A percentile compares a stretch with the other conserved stretches of the same genome.
phyloP scores from a whole-genome alignment of 2,797 vertebrate species.

The Valencia hispanica region DNA sequence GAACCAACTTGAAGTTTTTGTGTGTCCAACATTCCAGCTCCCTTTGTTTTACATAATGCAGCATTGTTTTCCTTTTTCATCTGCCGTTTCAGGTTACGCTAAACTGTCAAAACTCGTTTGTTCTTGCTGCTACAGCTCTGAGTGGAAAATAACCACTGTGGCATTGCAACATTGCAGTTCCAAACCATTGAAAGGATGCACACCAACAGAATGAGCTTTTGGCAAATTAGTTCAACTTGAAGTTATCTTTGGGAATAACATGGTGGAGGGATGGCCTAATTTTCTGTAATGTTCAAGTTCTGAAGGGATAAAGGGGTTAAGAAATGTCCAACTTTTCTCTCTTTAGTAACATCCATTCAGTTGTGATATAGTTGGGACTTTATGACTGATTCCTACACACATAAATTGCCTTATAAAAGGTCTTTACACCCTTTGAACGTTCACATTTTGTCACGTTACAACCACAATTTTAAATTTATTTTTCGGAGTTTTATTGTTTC shows the following conservation, averaged over 20 bases:
- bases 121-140: not conserved
- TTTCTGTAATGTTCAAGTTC: not conserved
- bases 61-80: not conserved
- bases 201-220: not conserved
- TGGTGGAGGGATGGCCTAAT: conserved; percentile 30
- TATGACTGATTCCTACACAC: not conserved
- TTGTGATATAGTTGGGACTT: not conserved
- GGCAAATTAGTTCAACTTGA: not conserved
- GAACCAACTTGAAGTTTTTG: not conserved
- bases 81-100: not conserved
- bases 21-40: not conserved
- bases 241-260: not conserved
- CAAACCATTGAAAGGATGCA: not conserved
- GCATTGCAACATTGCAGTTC: not conserved
- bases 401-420: not conserved
- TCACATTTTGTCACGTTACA: not conserved
- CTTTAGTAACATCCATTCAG: not conserved
- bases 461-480: not conserved
- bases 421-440: not conserved
- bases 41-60: not conserved
- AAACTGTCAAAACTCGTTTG: not conserved
- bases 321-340: not conserved
- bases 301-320: not conserved
- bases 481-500: not conserved
- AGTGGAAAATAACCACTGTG: not conserved